phyloP scores from a whole-genome alignment of 92 coral and sea anemone species.

The Chrysogorgia sp. region DNA sequence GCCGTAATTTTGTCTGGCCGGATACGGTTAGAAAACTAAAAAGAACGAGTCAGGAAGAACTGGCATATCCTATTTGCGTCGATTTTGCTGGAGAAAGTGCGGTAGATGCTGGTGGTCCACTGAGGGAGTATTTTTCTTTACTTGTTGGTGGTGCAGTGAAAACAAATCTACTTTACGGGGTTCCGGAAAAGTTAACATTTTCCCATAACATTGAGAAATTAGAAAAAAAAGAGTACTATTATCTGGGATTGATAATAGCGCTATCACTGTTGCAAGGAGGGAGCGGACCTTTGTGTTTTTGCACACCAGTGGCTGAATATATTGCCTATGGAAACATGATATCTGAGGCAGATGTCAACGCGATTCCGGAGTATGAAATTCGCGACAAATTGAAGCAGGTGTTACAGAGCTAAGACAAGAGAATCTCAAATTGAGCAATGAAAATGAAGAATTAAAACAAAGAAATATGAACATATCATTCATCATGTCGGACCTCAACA shows the following conservation, averaged over 20 bases:
- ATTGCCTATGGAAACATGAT: neutral
- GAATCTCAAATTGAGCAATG: too few relatives aligned
- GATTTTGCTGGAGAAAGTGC: slow-evolving; percentile 6
- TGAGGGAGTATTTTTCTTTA: slow-evolving; percentile 10
- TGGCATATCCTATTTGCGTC: neutral
- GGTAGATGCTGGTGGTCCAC: slow-evolving; percentile 32
- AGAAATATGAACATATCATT: too few relatives aligned
- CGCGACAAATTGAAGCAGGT: neutral
- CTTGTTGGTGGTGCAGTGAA: neutral
- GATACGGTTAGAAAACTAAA: slow-evolving; percentile 12
- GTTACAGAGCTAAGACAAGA: too few relatives aligned
- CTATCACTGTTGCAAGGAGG: slow-evolving; percentile 1
- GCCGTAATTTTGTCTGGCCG: slow-evolving; percentile 17
- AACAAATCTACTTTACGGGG: neutral
- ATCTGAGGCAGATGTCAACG: neutral
- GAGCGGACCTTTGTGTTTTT: neutral
- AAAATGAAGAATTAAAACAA: too few relatives aligned
- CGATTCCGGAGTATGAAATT: neutral
- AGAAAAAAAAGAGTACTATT: too few relatives aligned
- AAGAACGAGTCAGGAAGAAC: slow-evolving; percentile 17
- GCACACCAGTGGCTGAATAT: slow-evolving; percentile 1
- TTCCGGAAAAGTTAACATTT: neutral
- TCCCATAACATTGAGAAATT: too few relatives aligned
- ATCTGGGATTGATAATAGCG: too few relatives aligned
- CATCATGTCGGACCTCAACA: too few relatives aligned